A percentile compares a stretch with the other conserved stretches of the same genome.
These are phyloP conservation scores for Phyllotreta cruciferae DNA, from an alignment of 2,888 invertebrate genomes.

Conservation along the genomic window DNA sequence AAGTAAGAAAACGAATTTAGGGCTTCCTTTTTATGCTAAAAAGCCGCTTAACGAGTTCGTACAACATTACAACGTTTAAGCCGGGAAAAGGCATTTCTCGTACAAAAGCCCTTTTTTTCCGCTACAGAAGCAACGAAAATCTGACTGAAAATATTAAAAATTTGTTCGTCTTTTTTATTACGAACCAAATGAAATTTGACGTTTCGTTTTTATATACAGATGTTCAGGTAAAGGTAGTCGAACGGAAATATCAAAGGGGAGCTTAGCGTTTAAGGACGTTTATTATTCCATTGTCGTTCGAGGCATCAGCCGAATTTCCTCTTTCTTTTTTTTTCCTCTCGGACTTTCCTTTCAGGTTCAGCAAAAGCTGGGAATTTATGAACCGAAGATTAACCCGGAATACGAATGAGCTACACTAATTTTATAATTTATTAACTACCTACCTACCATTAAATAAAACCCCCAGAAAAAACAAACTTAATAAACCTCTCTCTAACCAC, in stretches of 20 bases:
- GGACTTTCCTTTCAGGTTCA: conserved; percentile 21
- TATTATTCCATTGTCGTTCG: conserved; percentile 25
- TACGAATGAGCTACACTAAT: conserved; percentile 14
- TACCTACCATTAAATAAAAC: no score
- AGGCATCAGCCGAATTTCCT: conserved; percentile 23
- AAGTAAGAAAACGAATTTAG: no score
- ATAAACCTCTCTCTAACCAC: no score
- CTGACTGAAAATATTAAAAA: no score
- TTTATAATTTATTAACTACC: neutral
- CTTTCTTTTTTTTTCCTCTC: conserved; percentile 11
- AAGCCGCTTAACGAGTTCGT: no score
- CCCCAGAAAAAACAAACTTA: no score
- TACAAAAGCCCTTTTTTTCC: no score
- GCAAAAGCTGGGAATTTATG: conserved; percentile 19
- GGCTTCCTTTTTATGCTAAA: no score
- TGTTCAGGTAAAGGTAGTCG: conserved; percentile 3
- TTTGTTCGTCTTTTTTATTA: no score
- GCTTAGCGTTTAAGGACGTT: neutral
- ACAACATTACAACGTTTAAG: no score
- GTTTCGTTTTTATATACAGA: conserved; percentile 1
- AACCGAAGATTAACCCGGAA: conserved; percentile 23
- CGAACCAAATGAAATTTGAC: neutral
- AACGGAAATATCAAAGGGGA: conserved; percentile 13
- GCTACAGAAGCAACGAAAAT: no score
- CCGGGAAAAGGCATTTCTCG: no score